phyloP scores from a whole-genome alignment of 2,888 invertebrate genomes.

The Lycaena phlaeas region DNA sequence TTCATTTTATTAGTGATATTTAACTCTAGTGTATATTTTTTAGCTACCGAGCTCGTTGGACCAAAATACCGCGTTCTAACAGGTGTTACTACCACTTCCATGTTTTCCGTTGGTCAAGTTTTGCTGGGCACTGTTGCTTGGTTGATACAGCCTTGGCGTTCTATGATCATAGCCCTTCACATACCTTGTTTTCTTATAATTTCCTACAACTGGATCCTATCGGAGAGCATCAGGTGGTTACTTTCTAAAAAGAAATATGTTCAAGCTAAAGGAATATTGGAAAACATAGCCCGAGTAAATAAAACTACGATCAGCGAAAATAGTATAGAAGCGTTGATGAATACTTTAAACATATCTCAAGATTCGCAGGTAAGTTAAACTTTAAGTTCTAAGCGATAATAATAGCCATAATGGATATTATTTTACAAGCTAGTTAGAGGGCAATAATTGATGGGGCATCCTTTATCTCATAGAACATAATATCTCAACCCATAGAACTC shows the following conservation, averaged over 20 bases:
- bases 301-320: slow-evolving; percentile 25
- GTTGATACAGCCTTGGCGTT: slow-evolving; percentile 78
- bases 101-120: slow-evolving; percentile 82
- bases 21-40: slow-evolving; percentile 2
- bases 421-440: too few relatives aligned
- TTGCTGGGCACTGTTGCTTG: slow-evolving; percentile 78
- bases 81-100: slow-evolving; percentile 78
- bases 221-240: slow-evolving; percentile 83
- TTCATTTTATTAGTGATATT: too few relatives aligned
- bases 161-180: slow-evolving; percentile 76
- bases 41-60: slow-evolving; percentile 79
- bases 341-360: slow-evolving; percentile 27
- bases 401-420: too few relatives aligned
- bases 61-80: slow-evolving; percentile 80
- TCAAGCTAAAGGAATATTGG: slow-evolving; percentile 74
- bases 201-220: slow-evolving; percentile 74
- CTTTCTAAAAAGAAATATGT: slow-evolving; percentile 75
- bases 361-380: slow-evolving; percentile 6
- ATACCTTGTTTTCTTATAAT: slow-evolving; percentile 78
- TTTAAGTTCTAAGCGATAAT: too few relatives aligned
- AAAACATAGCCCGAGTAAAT: slow-evolving; percentile 76
- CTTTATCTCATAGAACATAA: background rate
- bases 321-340: slow-evolving; percentile 41
- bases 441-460: too few relatives aligned
- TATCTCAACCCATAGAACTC: background rate